These are phyloP conservation scores for Cantharis rustica DNA, from an alignment of 2,888 invertebrate species.

Conservation along the genomic window DNA sequence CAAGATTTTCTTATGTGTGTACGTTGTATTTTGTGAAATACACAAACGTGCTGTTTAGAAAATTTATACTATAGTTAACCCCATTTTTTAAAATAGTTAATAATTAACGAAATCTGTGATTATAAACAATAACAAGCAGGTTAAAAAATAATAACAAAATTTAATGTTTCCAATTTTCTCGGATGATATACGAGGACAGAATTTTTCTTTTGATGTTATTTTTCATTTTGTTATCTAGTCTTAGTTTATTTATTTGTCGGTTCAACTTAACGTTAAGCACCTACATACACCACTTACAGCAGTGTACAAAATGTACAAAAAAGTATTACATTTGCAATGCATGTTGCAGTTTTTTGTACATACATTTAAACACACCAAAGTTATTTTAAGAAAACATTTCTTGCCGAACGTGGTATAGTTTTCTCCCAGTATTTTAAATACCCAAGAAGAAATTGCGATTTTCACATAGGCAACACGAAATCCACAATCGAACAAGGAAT, in stretches of 20 bases:
- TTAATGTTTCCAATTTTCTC: neutral
- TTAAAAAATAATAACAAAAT: neutral
- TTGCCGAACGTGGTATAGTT: neutral
- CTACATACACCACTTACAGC: neutral
- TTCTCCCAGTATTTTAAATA: neutral
- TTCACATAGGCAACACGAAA: neutral
- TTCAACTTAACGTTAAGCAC: neutral
- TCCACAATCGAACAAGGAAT: neutral
- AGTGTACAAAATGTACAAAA: neutral
- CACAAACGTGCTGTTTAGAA: neutral
- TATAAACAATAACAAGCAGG: neutral
- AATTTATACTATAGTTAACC: neutral
- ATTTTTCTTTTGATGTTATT: slow-evolving; percentile 13
- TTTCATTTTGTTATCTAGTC: slow-evolving; percentile 32
- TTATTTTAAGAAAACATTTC: neutral
- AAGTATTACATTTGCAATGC: neutral
- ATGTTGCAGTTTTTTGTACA: neutral
- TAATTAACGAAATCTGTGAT: slow-evolving; percentile 1
- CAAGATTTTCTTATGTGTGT: neutral
- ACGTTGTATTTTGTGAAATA: neutral
- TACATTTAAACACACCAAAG: neutral
- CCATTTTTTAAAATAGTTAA: neutral
- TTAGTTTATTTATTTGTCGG: slow-evolving; percentile 21
- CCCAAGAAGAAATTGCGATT: neutral
- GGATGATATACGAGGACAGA: neutral